Conservation (phyloP, 1,140 invertebrate species). For the Heliothis subflexa region DNA sequence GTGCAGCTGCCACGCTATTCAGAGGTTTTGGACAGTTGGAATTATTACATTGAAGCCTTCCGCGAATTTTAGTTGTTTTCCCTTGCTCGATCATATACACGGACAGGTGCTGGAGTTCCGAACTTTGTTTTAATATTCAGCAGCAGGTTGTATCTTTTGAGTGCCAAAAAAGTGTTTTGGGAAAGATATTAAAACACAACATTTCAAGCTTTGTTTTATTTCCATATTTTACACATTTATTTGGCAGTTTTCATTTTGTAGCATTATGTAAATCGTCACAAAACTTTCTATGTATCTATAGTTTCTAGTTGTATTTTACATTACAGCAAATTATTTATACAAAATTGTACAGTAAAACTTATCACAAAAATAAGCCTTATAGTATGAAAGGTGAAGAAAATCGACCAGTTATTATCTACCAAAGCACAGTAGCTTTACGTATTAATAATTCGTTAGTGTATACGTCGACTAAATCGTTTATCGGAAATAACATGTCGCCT, state of each 20-base stretch:
- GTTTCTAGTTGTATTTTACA: conserved; percentile 38
- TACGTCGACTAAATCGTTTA: conserved; percentile 40
- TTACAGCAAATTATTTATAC: conserved; percentile 35
- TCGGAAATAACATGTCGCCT: conserved; percentile 45
- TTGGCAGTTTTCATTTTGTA: conserved; percentile 73
- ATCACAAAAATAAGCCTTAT: conserved; percentile 35
- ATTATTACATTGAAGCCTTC: conserved; percentile 27
- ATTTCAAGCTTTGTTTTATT: conserved; percentile 74
- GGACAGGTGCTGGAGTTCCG: conserved; percentile 3
- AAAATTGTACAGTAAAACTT: conserved; percentile 25
- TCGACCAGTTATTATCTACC: conserved; percentile 40
- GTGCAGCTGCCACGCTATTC: conserved; percentile 17
- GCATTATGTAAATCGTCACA: conserved; percentile 61
- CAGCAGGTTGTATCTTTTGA: conserved; percentile 4
- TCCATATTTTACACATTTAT: conserved; percentile 70
- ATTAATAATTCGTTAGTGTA: conserved; percentile 45
- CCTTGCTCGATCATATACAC: conserved; percentile 24
- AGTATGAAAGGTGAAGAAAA: conserved; percentile 34
- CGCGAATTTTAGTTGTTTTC: conserved; percentile 36
- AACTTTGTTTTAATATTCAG: conserved; percentile 23
- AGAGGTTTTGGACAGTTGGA: background rate
- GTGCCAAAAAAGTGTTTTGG: background rate
- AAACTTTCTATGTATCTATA: conserved; percentile 46
- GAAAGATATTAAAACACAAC: conserved; percentile 51
- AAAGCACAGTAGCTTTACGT: conserved; percentile 47